Evolutionary conservation across 2,113 vertebrate genomes (phyloP), one percentile per base, ranked within the genome.

Genomic region (Microcebus griseorufus): DNA sequence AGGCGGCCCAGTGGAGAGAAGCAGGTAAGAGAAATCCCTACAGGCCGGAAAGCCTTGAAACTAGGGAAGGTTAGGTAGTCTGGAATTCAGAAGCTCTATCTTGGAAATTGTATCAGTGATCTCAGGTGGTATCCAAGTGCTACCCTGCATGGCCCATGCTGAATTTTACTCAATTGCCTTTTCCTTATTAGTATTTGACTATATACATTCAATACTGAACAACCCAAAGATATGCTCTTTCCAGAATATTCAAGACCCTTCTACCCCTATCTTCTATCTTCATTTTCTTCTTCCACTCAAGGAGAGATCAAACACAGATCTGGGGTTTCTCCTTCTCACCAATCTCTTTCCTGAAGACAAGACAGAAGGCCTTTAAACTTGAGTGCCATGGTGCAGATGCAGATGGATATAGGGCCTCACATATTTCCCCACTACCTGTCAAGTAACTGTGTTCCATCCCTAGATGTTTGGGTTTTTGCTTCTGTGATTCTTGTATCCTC

Each of bases 1-100:
- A 98, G 99, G 83, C 98, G 99, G 91, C 99, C 99, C 4, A 99
- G 99, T 7, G 99, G 99, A 55, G 99, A 99, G 97, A 99, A 99
- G 39, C 99, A 99, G 99, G 99, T 99, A 87, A 93, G 98, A 97
- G 0, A 13, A 83, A 14, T 73, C 16, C n/a, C 53, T 42, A 29
- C 0, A 42, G 13, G 11, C 13, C 79, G 29, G 22, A 42, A 83
- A 90, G 18, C 23, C 76, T 70, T 79, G n/a, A 84, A 93, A 85
- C 34, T 93, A 95, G 37, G 29, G 60, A 93, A 88, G 11, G 42
- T 81, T 87, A 70, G 1, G 17, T 32, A 86, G 73, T n/a, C 73
- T 84, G 58, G 27, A 89, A 53, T 58, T 73, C 13, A 93, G 58
- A 93, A 78, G 23, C n/a, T 6, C 65, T 60, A 29, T 72, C 29